Conservation (phyloP, 2,797 vertebrate species). For the Sparus aurata region DNA sequence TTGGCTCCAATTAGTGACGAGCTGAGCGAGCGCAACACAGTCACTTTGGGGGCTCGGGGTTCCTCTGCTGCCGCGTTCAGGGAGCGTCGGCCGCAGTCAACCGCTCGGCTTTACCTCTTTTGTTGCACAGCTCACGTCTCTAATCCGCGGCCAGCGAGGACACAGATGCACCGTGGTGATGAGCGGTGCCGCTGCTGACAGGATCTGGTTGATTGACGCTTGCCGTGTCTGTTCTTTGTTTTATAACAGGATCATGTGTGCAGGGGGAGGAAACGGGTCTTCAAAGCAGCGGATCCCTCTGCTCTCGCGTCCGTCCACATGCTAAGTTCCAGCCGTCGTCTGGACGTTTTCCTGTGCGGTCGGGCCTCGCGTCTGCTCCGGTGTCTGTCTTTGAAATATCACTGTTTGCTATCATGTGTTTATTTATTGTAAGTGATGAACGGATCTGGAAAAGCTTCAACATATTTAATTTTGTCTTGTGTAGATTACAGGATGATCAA, state of each 20-base stretch:
- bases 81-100: constrained; percentile 50
- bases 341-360: constrained; percentile 15
- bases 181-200: constrained; percentile 49
- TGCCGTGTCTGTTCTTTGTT: constrained; percentile 45
- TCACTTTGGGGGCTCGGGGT: constrained; percentile 39
- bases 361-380: neutral
- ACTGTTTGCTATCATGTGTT: neutral
- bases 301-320: constrained; percentile 6
- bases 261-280: constrained; percentile 41
- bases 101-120: constrained; percentile 6
- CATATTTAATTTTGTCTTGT: no score
- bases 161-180: constrained; percentile 46
- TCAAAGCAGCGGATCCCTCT: constrained; percentile 51
- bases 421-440: no score
- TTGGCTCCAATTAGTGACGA: constrained; percentile 78
- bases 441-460: no score
- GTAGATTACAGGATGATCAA: neutral
- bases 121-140: constrained; percentile 45
- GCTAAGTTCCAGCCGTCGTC: constrained; percentile 15
- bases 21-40: constrained; percentile 52
- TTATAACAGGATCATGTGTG: constrained; percentile 48
- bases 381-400: no score
- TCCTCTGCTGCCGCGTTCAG: constrained; percentile 49
- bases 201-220: constrained; percentile 57
- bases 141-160: constrained; percentile 45